Evolutionary conservation across 2,888 invertebrate genomes (phyloP).

Genomic region (Doris montereyensis): DNA sequence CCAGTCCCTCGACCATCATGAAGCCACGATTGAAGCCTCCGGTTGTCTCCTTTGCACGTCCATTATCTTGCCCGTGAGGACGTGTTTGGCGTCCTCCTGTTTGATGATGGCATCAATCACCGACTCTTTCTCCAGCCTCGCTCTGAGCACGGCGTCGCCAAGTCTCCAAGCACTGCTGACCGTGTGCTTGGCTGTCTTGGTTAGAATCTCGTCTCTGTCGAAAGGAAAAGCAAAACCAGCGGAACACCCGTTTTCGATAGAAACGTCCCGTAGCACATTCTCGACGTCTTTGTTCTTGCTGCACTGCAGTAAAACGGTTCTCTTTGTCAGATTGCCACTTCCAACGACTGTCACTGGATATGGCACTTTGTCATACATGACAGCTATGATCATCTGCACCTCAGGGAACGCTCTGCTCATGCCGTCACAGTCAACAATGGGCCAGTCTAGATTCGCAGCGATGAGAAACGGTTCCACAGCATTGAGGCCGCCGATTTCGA

Average conservation of each 20-base stretch:
- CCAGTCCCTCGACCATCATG: conserved; percentile 50
- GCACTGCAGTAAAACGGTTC: conserved; percentile 54
- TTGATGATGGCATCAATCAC: conserved; percentile 57
- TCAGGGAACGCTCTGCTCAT: conserved; percentile 71
- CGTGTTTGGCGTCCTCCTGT: conserved; percentile 47
- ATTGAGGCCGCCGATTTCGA: conserved; percentile 68
- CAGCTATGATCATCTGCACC: conserved; percentile 54
- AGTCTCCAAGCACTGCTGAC: conserved; percentile 64
- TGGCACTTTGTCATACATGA: conserved; percentile 56
- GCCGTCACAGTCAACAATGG: conserved; percentile 65
- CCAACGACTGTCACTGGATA: conserved; percentile 59
- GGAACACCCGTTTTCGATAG: conserved; percentile 62
- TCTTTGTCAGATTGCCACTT: conserved; percentile 30
- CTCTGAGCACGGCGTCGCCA: conserved; percentile 59
- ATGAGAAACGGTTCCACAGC: conserved; percentile 61
- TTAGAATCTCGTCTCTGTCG: conserved; percentile 49
- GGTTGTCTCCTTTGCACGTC: conserved; percentile 59
- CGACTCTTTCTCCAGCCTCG: conserved; percentile 52
- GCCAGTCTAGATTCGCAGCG: conserved; percentile 57
- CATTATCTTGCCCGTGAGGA: conserved; percentile 61
- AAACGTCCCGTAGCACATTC: conserved; percentile 58
- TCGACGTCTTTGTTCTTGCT: conserved; percentile 62
- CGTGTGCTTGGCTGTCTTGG: conserved; percentile 44
- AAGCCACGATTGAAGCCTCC: conserved; percentile 62
- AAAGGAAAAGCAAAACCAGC: conserved; percentile 52